These are phyloP conservation scores for Rhincodon typus DNA, from an alignment of 2,797 vertebrate species.

Conservation along the genomic window DNA sequence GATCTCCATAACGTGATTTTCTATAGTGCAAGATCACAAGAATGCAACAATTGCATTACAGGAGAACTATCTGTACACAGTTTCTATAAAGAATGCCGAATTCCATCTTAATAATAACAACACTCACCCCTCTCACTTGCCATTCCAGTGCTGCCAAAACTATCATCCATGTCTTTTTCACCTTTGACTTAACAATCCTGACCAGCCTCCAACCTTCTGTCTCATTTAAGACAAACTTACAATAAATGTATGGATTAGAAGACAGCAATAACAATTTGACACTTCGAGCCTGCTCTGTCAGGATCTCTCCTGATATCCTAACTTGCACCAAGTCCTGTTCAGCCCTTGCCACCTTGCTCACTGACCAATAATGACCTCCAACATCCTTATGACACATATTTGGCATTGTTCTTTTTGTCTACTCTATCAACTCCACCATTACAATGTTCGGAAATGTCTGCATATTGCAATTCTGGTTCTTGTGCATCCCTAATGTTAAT, in stretches of 20 bases:
- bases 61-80: too few species aligned
- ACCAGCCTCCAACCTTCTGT: neutral
- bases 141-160: neutral
- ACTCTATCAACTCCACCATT: neutral
- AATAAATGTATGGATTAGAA: too few species aligned
- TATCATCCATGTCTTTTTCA: neutral
- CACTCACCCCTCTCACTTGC: neutral
- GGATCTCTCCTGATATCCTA: neutral
- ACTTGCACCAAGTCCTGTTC: neutral
- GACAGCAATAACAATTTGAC: too few species aligned
- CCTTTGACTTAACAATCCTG: neutral
- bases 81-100: neutral
- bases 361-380: neutral
- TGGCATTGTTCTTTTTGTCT: neutral
- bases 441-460: neutral
- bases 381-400: too few species aligned
- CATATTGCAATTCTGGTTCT: neutral
- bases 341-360: neutral
- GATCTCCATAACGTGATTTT: too few species aligned
- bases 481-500: neutral
- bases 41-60: too few species aligned
- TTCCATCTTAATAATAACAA: neutral
- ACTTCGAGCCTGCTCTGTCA: too few species aligned
- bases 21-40: too few species aligned
- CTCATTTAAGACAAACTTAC: neutral